Evolutionary conservation across 1,140 invertebrate genomes (phyloP), one percentile per base, ranked within the genome.

Genomic region (Pristionchus pacificus): DNA sequence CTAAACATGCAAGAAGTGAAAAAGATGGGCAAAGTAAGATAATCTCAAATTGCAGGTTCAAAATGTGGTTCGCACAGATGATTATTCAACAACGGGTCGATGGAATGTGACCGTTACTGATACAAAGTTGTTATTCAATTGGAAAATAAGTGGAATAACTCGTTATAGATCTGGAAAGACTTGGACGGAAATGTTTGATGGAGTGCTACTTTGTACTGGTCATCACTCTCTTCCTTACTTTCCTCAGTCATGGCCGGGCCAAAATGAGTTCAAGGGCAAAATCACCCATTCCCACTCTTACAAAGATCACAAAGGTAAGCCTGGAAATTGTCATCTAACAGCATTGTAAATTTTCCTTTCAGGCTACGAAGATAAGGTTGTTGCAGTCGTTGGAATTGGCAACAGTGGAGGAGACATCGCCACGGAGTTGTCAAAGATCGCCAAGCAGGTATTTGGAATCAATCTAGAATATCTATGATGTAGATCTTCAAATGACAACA

Each of bases 381-480:
- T 85, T 25, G 74, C 86, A 1, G 84, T 87, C 25, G 77, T 87
- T 32, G 87, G 87, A 29, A 81, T 88, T 31, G 87, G 87, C 14
- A 88, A 88, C 75, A 88, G 87, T 2, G 87, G 84, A 19, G 84
- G 82, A 14, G 87, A 88, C 74, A 84, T 86, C 15, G 87, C 87
- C 3, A 85, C 86, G 1, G 87, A 88, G 69, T 65, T 87, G 3
- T 84, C 81, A 61, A 77, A 81, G 38, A 79, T 85, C 6, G 80
- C 85, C 19, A 79, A 82, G 55, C 77, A 87, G 83, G 86, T 86
- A 79, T 62, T 14, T 14, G 71, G 68, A 62, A 62, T 15, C 15
- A 0, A 19, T 62, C 15, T 19, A 24, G 60, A 62, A 62, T 19
- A 19, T 62, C 15, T n/a, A 10, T 28, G 15, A 70, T 6, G 25